A percentile compares a stretch with the other conserved stretches of the same genome.
Conservation (phyloP, 1,140 invertebrate species). For the Pinna nobilis region DNA sequence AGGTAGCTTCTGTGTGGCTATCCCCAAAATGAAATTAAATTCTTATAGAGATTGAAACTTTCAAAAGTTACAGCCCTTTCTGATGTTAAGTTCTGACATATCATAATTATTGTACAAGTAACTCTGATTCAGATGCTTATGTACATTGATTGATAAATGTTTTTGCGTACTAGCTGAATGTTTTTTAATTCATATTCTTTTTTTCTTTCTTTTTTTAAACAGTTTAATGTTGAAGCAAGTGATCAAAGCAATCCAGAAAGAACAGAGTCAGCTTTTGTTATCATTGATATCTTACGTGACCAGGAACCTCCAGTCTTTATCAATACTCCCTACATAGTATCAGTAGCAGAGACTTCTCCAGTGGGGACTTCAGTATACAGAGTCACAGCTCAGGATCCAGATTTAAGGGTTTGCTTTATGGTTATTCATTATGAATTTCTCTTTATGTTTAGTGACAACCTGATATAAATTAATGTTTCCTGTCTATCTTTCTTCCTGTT, state of each 20-base stretch:
- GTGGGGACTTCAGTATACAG: slow-evolving; percentile 28
- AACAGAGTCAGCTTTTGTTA: slow-evolving; percentile 25
- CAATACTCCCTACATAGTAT: slow-evolving; percentile 13
- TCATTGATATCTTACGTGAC: slow-evolving; percentile 47
- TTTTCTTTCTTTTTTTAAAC: slow-evolving; percentile 8
- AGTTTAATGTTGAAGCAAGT: slow-evolving; percentile 16
- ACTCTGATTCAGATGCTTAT: too few relatives aligned
- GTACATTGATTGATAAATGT: too few relatives aligned
- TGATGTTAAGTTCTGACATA: too few relatives aligned
- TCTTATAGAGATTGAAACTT: too few relatives aligned
- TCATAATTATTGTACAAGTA: too few relatives aligned
- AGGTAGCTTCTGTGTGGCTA: too few relatives aligned
- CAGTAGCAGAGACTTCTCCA: slow-evolving; percentile 1
- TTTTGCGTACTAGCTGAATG: not conserved
- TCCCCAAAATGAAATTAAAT: too few relatives aligned
- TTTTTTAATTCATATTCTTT: not conserved
- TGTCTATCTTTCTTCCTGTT: too few relatives aligned
- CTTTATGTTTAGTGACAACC: too few relatives aligned
- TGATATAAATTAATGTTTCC: too few relatives aligned
- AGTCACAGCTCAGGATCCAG: slow-evolving; percentile 40
- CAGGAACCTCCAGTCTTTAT: slow-evolving; percentile 36
- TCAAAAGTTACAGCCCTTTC: too few relatives aligned
- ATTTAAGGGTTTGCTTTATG: slow-evolving; percentile 41
- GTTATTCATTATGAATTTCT: too few relatives aligned
- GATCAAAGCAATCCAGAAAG: slow-evolving; percentile 22